Conservation (phyloP, 2,113 vertebrate species). For the Planiliza haematocheilus region DNA sequence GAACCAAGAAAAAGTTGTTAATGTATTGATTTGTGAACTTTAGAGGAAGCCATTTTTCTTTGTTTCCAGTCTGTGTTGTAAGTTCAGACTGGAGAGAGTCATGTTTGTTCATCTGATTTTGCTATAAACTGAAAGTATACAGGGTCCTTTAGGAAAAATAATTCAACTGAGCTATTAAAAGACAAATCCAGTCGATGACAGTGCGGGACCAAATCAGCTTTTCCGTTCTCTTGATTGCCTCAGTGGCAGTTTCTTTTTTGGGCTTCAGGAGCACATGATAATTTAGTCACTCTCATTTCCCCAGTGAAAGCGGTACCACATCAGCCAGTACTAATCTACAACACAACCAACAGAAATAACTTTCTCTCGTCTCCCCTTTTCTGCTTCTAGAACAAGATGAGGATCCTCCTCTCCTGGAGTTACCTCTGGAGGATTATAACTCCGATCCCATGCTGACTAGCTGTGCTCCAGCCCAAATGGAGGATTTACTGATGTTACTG, state of each 20-base stretch:
- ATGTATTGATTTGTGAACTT: too few species aligned
- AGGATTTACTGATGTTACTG: conserved; percentile 30
- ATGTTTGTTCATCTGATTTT: too few species aligned
- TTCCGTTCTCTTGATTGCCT: too few species aligned
- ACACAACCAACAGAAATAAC: neutral
- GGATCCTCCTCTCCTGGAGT: neutral
- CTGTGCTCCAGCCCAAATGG: neutral
- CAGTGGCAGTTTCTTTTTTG: neutral
- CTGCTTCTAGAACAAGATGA: conserved; percentile 44
- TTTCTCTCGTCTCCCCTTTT: conserved; percentile 9
- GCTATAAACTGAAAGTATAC: too few species aligned
- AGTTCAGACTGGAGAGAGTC: too few species aligned
- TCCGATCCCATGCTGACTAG: conserved; percentile 68
- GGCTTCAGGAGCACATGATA: neutral
- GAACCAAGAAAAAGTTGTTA: too few species aligned
- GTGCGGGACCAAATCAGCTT: too few species aligned
- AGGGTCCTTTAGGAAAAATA: too few species aligned
- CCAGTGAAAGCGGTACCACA: neutral
- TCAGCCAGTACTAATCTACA: too few species aligned
- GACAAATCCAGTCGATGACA: too few species aligned
- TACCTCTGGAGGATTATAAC: conserved; percentile 15
- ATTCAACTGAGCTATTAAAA: neutral
- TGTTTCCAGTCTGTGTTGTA: too few species aligned
- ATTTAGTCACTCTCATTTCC: conserved; percentile 23
- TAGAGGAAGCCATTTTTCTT: too few species aligned